Conservation (phyloP, 2,113 vertebrate genomes). For the Galemys pyrenaicus region DNA sequence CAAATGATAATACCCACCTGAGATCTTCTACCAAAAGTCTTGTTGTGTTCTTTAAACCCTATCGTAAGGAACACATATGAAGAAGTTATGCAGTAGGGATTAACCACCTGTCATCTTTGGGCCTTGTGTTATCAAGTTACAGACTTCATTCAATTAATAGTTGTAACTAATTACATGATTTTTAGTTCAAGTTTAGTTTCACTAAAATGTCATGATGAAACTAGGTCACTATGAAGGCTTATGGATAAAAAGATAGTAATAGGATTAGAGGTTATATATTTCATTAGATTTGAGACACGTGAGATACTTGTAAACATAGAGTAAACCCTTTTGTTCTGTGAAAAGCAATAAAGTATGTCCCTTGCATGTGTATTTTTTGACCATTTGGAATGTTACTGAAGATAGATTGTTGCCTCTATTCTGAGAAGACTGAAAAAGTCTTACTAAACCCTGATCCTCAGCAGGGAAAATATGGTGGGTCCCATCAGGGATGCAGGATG, state of each 20-base stretch:
- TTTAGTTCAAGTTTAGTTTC: conserved; percentile 53
- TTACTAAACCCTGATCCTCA: not conserved
- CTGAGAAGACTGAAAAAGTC: not conserved
- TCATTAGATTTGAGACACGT: not conserved
- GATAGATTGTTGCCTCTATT: not conserved
- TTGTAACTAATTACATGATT: conserved; percentile 57
- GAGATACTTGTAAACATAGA: not conserved
- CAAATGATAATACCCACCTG: not conserved
- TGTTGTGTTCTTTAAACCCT: not conserved
- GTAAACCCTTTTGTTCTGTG: not conserved
- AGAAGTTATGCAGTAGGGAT: conserved; percentile 11
- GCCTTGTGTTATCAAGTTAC: conserved; percentile 46
- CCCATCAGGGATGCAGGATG: not conserved
- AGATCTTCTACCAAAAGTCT: not conserved
- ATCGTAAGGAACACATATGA: conserved; percentile 47
- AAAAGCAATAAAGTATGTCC: not conserved
- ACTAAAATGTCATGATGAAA: not conserved
- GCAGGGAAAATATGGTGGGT: not conserved
- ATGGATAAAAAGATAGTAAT: not conserved
- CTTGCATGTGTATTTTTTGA: not conserved
- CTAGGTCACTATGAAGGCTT: not conserved
- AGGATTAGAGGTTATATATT: not conserved
- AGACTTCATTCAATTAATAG: conserved; percentile 33
- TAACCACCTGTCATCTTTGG: conserved; percentile 60
- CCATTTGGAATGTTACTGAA: not conserved